Evolutionary conservation across 2,113 vertebrate genomes (phyloP).

Genomic region (Strix aluco): DNA sequence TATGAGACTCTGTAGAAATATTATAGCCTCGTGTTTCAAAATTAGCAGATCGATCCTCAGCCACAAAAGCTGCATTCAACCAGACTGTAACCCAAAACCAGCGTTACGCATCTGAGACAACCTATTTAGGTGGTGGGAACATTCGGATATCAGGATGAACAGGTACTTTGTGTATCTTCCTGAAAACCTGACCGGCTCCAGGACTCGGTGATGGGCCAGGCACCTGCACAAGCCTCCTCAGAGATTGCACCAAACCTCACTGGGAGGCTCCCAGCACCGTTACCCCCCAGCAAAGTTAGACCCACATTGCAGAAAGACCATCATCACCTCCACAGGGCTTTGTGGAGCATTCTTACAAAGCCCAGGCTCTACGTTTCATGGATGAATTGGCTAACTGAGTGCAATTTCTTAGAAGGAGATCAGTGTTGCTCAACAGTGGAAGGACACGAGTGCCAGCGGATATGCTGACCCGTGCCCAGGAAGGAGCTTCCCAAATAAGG

Average conservation of each 20-base stretch:
- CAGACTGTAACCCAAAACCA: neutral
- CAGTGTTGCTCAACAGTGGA: neutral
- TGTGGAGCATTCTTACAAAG: neutral
- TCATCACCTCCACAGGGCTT: rapidly evolving
- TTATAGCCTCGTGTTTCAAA: rapidly evolving
- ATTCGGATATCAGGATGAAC: neutral
- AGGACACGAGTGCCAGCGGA: rapidly evolving
- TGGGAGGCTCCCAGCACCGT: rapidly evolving
- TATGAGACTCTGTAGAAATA: neutral
- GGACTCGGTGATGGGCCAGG: neutral
- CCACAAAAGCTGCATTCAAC: neutral
- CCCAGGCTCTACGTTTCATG: neutral
- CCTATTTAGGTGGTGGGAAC: neutral
- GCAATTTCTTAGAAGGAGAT: neutral
- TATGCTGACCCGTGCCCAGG: neutral
- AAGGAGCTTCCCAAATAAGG: slow-evolving; percentile 54
- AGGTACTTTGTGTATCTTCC: neutral
- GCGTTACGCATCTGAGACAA: neutral
- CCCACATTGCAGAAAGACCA: neutral
- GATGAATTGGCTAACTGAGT: rapidly evolving
- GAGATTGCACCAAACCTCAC: neutral
- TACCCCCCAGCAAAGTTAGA: neutral
- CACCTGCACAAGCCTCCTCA: neutral
- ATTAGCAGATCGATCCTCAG: neutral
- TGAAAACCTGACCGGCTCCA: neutral